phyloP scores from a whole-genome alignment of 2,888 invertebrate genomes.

The Holacanthella duospinosa region DNA sequence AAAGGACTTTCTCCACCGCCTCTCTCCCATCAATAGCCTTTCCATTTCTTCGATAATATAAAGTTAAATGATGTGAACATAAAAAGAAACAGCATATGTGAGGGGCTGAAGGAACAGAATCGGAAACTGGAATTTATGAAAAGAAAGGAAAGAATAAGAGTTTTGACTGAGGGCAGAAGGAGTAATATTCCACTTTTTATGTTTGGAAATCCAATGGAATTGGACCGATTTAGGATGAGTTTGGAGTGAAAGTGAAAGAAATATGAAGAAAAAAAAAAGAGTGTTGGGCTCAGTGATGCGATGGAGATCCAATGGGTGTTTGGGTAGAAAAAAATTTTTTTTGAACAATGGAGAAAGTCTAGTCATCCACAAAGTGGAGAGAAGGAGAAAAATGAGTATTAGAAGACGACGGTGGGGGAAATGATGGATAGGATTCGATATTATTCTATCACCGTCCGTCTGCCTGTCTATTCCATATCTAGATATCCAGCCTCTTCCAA shows the following conservation, averaged over 20 bases:
- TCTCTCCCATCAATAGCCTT: too few relatives aligned
- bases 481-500: background rate
- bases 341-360: background rate
- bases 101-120: background rate
- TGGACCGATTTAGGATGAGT: background rate
- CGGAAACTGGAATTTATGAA: background rate
- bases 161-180: background rate
- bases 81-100: background rate
- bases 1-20: too few relatives aligned
- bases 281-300: conserved; percentile 14
- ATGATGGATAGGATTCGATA: conserved; percentile 30
- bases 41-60: background rate
- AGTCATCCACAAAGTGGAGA: background rate
- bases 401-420: conserved; percentile 28
- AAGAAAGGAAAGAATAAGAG: background rate
- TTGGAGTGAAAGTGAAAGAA: background rate
- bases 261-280: background rate
- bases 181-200: conserved; percentile 3
- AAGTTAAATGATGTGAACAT: background rate
- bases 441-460: conserved; percentile 8
- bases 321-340: background rate
- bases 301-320: conserved; percentile 13
- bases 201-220: conserved; percentile 1
- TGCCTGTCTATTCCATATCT: background rate
- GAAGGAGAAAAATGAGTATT: conserved; percentile 21